These are phyloP conservation scores for Alethe diademata DNA, from an alignment of 2,113 vertebrate genomes.

Conservation along the genomic window DNA sequence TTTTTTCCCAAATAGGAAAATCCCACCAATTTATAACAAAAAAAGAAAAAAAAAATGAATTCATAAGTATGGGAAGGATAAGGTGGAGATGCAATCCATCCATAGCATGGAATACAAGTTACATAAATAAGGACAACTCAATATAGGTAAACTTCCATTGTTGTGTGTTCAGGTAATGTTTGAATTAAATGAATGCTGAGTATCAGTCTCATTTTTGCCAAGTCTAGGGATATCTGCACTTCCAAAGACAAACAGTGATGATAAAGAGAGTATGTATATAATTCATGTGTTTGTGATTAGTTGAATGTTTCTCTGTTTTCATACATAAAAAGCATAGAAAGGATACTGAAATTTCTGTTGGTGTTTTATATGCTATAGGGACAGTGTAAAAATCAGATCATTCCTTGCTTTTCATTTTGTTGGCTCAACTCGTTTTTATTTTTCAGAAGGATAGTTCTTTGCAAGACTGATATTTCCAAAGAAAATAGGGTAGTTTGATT, in stretches of 20 bases:
- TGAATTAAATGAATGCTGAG: not conserved
- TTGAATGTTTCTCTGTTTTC: not conserved
- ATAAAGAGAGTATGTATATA: not conserved
- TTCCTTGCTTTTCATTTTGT: not conserved
- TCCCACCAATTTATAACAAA: not conserved
- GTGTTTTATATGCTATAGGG: not conserved
- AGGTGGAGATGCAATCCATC: not conserved
- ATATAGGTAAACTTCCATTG: not conserved
- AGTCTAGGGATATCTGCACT: not conserved
- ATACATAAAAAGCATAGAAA: not conserved
- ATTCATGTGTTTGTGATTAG: not conserved
- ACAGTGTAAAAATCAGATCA: not conserved
- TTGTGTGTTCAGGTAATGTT: not conserved
- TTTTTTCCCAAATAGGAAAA: not conserved
- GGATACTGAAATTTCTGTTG: not conserved
- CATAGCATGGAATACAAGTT: not conserved
- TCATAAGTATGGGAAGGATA: not conserved
- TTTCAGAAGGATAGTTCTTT: not conserved
- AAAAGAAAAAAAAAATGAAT: not conserved
- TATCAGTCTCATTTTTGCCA: not conserved
- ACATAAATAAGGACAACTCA: not conserved
- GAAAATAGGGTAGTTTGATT: not conserved
- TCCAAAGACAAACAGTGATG: not conserved
- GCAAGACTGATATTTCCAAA: not conserved
- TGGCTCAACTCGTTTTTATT: not conserved